Base-by-base conservation (phyloP, 2,797 vertebrate genomes). In the Yasuhikotakia modesta region DNA sequence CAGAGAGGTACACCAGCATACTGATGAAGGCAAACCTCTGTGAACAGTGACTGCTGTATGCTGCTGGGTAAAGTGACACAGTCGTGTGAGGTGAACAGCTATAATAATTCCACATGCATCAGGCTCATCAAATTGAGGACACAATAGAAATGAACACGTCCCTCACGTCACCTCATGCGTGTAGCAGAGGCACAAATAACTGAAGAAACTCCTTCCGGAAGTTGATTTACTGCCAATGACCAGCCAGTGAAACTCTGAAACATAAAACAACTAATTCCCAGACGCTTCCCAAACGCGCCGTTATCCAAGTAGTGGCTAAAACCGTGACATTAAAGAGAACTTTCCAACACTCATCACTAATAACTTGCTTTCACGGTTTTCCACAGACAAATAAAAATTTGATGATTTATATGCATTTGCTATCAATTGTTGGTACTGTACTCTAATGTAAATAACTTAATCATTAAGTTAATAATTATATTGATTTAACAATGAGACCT, bases 1-100 rank as follows among this genome's bases (percentile, higher is more conserved):
- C 50, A 60, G 39, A 65, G 21, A 53, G 60, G 55, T 24, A 67
- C 10, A 39, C 65, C 72, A 79, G 82, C 79, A 86, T 84, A 85
- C 78, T 78, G 84, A 87, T 87, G 76, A 78, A 66, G 65, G 14
- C 60, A 52, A 53, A 70, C 16, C 69, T 24, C 60, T 53, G 65
- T 72, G 63, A 72, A 64, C 72, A 73, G 35, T 73, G 70, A 58
- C 81, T 79, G 76, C 52, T 64, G 19, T 67, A 77, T 78, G 73
- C 53, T 67, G 67, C 57, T 53, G 79, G 77, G 72, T 67, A 82
- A 61, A 70, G 68, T 35, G 72, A 55, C 32, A 83, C 52, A 72
- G 73, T 73, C 68, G 80, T 76, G 81, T 77, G 78, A 76, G 63
- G 48, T 52, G 39, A 78, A 55, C 39, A 80, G 22, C 14, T 73